Percentiles rank a stretch among this genome's conserved stretches.
phyloP scores from a whole-genome alignment of 2,888 invertebrate species.

The Caenorhabditis angaria region DNA sequence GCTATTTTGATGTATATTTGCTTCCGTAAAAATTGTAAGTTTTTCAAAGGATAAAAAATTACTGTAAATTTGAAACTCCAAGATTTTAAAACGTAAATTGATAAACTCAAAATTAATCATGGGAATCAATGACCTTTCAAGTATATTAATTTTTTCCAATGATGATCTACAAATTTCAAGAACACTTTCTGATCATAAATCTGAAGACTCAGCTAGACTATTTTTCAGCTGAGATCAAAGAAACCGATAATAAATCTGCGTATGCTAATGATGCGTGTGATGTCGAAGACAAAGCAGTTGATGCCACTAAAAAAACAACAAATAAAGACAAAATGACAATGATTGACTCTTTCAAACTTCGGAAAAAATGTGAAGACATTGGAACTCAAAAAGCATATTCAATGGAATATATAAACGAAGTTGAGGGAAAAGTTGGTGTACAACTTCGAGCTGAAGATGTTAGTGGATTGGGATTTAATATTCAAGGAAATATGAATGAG shows the following conservation, averaged over 20 bases:
- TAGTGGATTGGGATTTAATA: slow-evolving; percentile 58
- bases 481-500: slow-evolving; percentile 86
- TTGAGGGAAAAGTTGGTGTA: slow-evolving; percentile 54
- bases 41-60: too few species aligned
- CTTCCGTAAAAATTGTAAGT: slow-evolving; percentile 35
- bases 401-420: slow-evolving; percentile 56
- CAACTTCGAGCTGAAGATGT: slow-evolving; percentile 52
- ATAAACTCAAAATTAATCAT: too few species aligned
- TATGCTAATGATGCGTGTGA: slow-evolving; percentile 51
- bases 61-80: too few species aligned
- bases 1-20: slow-evolving; percentile 58
- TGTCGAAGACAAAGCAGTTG: slow-evolving; percentile 50
- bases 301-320: slow-evolving; percentile 31
- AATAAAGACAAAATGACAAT: slow-evolving; percentile 53
- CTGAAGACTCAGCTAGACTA: too few species aligned
- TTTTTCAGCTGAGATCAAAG: slow-evolving; percentile 3
- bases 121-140: too few species aligned
- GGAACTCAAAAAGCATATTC: slow-evolving; percentile 61
- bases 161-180: too few species aligned
- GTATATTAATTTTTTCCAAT: too few species aligned
- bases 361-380: slow-evolving; percentile 45
- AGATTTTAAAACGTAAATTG: too few species aligned
- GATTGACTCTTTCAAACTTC: slow-evolving; percentile 61
- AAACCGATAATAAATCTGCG: slow-evolving; percentile 49
- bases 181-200: too few species aligned